A percentile compares a stretch with the other conserved stretches of the same genome.
phyloP scores from a whole-genome alignment of 1,140 invertebrate species.

The Drosophila nannoptera region DNA sequence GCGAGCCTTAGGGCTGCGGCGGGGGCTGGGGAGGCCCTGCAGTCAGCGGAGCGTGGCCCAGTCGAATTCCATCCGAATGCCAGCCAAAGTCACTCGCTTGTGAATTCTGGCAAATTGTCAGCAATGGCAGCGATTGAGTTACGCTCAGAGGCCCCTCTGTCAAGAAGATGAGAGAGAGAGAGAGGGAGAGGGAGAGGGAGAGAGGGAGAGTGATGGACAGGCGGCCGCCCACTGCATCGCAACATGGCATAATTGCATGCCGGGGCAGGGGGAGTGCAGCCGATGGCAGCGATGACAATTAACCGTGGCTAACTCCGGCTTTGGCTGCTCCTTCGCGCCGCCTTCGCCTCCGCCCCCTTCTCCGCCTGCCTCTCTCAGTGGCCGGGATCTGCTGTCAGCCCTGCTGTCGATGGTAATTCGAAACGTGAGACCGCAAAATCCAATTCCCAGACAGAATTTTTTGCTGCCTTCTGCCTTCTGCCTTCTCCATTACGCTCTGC shows the following conservation, averaged over 20 bases:
- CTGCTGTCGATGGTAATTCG: slow-evolving; percentile 74
- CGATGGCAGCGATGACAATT: slow-evolving; percentile 66
- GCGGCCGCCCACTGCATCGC: slow-evolving; percentile 56
- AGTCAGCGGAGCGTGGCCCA: slow-evolving; percentile 57
- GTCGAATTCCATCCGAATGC: slow-evolving; percentile 51
- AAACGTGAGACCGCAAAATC: slow-evolving; percentile 77
- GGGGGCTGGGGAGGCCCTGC: slow-evolving; percentile 12
- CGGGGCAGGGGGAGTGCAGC: slow-evolving; percentile 19
- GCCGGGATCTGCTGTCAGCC: slow-evolving; percentile 47
- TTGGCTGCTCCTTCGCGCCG: slow-evolving; percentile 11
- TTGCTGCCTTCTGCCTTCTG: neutral
- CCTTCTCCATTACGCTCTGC: slow-evolving; percentile 36
- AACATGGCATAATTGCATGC: slow-evolving; percentile 62
- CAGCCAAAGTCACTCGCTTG: slow-evolving; percentile 43
- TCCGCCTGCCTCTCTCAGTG: too few relatives aligned
- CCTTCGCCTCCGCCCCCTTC: slow-evolving; percentile 11
- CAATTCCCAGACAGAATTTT: slow-evolving; percentile 73
- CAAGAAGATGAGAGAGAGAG: neutral
- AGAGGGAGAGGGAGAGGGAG: neutral
- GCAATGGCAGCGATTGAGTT: slow-evolving; percentile 42
- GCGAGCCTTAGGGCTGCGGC: too few relatives aligned
- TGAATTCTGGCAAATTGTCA: slow-evolving; percentile 53
- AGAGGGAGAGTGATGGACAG: slow-evolving; percentile 15
- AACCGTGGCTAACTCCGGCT: slow-evolving; percentile 62
- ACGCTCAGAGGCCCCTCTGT: slow-evolving; percentile 21